Evolutionary conservation across 2,113 vertebrate genomes (phyloP).

Genomic region (Merops nubicus): DNA sequence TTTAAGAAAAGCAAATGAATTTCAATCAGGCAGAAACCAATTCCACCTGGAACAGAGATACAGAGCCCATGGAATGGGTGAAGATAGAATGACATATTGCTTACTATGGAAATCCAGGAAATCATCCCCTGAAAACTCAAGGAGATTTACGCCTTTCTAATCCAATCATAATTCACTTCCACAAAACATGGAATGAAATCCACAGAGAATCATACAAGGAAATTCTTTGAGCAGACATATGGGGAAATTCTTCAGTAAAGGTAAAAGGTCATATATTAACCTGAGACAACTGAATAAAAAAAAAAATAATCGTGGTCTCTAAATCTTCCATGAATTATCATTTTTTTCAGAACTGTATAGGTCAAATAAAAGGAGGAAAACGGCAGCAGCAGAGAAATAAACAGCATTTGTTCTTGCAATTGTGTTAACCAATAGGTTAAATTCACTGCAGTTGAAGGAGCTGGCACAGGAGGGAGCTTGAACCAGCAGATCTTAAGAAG

Average conservation of each 20-base stretch:
- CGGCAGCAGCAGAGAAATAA: background rate
- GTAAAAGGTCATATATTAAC: slow-evolving; percentile 62
- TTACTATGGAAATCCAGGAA: slow-evolving; percentile 63
- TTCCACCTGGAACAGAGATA: slow-evolving; percentile 14
- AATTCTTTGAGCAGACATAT: slow-evolving; percentile 57
- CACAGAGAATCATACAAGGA: slow-evolving; percentile 48
- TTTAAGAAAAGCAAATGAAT: slow-evolving; percentile 30
- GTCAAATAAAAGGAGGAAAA: background rate
- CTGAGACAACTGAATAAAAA: slow-evolving; percentile 12
- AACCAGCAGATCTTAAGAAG: background rate
- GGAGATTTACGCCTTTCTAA: slow-evolving; percentile 67
- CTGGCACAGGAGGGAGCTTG: background rate
- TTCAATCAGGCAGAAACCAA: slow-evolving; percentile 34
- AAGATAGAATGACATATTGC: slow-evolving; percentile 54
- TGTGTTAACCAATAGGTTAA: background rate
- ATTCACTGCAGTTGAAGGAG: background rate
- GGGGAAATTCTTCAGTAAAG: slow-evolving; percentile 58
- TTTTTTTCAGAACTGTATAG: background rate
- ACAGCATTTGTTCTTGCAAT: background rate
- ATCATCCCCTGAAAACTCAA: slow-evolving; percentile 59
- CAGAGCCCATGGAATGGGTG: background rate
- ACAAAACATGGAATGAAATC: slow-evolving; percentile 50
- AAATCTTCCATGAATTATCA: background rate
- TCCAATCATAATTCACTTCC: slow-evolving; percentile 59
- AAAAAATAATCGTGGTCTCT: background rate